phyloP scores from a whole-genome alignment of 2,888 invertebrate genomes.

The Drosophila monieri region DNA sequence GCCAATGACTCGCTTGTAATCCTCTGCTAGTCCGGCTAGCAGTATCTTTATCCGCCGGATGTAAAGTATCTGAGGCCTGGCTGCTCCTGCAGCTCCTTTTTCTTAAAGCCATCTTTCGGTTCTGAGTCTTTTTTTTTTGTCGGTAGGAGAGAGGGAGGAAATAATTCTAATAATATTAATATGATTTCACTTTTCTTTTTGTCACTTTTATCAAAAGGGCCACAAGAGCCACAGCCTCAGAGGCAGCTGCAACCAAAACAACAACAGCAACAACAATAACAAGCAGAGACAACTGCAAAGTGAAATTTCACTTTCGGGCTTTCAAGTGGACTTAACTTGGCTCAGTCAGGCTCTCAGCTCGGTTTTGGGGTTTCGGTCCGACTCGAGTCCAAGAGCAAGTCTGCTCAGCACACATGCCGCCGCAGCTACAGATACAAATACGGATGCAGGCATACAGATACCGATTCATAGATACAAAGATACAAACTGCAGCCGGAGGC shows the following conservation, averaged over 20 bases:
- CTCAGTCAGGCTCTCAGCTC: not conserved
- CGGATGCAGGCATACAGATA: conserved; percentile 11
- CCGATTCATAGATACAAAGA: not conserved
- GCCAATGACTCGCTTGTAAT: conserved; percentile 11
- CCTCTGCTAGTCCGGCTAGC: conserved; percentile 12
- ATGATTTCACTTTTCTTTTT: conserved; percentile 17
- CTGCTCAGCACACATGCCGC: conserved; percentile 1
- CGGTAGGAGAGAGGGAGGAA: not conserved
- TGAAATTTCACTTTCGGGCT: conserved; percentile 76
- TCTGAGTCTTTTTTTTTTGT: not conserved
- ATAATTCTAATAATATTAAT: conserved; percentile 11
- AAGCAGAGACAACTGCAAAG: conserved; percentile 45
- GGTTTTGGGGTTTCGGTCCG: not conserved
- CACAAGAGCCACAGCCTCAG: conserved; percentile 31
- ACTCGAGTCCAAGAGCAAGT: conserved; percentile 33
- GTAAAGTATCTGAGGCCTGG: conserved; percentile 21
- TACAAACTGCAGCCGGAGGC: not conserved
- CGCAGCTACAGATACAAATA: conserved; percentile 1
- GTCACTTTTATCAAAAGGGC: not conserved
- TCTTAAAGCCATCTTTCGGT: conserved; percentile 15
- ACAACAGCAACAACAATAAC: conserved; percentile 22
- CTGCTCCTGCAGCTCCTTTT: conserved; percentile 18
- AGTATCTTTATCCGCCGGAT: conserved; percentile 15
- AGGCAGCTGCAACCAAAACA: conserved; percentile 12
- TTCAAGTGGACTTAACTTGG: conserved; percentile 52